Evolutionary conservation across 30 jellyfish, hydroid and myxozoan species (phyloP).

Genomic region (Hydractinia symbiolongicarpus): DNA sequence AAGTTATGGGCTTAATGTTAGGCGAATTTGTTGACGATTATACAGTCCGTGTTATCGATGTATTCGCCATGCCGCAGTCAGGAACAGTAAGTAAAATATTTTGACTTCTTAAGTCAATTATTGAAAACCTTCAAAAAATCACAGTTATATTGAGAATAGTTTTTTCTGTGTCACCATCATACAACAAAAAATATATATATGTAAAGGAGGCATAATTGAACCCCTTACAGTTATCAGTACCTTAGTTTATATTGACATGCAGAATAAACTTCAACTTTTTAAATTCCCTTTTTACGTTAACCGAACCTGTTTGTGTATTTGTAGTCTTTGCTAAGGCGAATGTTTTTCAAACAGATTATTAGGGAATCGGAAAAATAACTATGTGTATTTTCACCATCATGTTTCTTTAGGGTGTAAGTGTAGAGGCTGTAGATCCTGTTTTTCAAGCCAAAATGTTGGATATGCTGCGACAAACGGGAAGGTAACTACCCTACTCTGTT

Average conservation of each 20-base stretch:
- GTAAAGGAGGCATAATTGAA: too few relatives aligned
- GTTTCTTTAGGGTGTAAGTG: constrained; percentile 92
- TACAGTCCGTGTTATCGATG: constrained; percentile 97
- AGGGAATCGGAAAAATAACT: neutral
- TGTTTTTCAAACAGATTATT: neutral
- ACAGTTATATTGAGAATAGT: too few relatives aligned
- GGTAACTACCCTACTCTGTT: constrained; percentile 39
- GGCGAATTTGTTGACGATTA: constrained; percentile 99
- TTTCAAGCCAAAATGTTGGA: constrained; percentile 99
- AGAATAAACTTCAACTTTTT: too few relatives aligned
- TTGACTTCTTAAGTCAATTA: too few relatives aligned
- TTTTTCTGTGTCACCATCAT: too few relatives aligned
- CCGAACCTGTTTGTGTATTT: neutral
- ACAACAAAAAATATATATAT: too few relatives aligned
- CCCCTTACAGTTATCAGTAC: too few relatives aligned
- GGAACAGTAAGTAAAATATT: constrained; percentile 70
- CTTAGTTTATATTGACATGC: too few relatives aligned
- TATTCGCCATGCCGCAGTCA: constrained; percentile 99
- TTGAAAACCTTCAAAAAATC: too few relatives aligned
- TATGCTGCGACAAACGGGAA: constrained; percentile 92
- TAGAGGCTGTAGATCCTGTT: constrained; percentile 99
- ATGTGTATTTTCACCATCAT: neutral
- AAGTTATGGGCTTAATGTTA: constrained; percentile 98
- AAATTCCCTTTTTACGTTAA: neutral
- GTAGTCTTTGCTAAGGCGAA: neutral